Conservation (phyloP, 2,113 vertebrate genomes). For the Catagonus wagneri region DNA sequence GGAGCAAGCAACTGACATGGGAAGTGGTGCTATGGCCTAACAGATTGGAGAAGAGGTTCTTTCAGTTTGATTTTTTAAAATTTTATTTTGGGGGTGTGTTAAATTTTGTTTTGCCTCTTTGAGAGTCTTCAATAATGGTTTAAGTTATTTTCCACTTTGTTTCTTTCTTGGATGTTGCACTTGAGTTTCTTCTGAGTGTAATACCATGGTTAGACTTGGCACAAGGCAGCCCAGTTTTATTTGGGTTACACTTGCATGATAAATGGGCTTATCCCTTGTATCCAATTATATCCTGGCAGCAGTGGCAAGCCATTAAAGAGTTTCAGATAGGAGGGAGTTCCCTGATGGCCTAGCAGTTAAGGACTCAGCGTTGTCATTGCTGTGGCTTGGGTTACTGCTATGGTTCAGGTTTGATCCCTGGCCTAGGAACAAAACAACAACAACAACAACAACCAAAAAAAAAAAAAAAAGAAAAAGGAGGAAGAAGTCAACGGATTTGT, state of each 20-base stretch:
- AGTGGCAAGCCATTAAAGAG: neutral
- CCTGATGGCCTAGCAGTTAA: no score
- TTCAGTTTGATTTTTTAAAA: neutral
- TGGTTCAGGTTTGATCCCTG: no score
- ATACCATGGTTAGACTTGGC: neutral
- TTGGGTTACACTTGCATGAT: neutral
- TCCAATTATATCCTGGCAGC: neutral
- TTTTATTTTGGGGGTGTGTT: no score
- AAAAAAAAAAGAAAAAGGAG: no score
- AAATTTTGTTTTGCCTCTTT: neutral
- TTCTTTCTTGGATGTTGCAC: neutral
- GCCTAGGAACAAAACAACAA: no score
- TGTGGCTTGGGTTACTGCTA: no score
- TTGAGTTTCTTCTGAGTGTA: neutral
- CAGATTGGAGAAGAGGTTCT: neutral
- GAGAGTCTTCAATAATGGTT: neutral
- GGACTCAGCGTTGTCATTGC: no score
- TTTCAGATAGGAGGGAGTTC: neutral
- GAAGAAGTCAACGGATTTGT: neutral
- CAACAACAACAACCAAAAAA: no score
- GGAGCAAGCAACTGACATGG: no score
- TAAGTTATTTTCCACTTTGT: neutral
- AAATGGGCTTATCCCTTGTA: neutral
- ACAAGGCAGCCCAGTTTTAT: neutral
- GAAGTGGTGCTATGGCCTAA: accelerated